A percentile compares a stretch with the other conserved stretches of the same genome.
These are phyloP conservation scores for Acanthiza pusilla DNA, from an alignment of 2,797 vertebrate genomes.

Conservation along the genomic window DNA sequence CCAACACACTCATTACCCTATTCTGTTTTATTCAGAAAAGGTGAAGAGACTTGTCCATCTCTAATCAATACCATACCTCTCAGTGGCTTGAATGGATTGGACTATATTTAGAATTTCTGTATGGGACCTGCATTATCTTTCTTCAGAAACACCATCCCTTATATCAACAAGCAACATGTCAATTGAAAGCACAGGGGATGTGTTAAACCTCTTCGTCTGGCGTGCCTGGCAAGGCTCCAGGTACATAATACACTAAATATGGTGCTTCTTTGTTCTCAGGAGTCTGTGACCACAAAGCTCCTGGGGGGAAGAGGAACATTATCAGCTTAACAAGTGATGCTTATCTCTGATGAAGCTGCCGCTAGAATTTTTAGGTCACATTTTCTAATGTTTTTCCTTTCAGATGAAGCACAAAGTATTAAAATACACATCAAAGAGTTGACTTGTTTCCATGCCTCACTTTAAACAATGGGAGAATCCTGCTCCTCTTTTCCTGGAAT, in stretches of 20 bases:
- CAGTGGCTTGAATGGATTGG: neutral
- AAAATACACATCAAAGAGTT: neutral
- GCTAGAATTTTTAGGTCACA: neutral
- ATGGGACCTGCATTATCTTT: neutral
- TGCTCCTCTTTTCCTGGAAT: neutral
- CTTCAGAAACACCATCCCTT: neutral
- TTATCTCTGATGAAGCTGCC: neutral
- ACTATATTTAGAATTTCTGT: neutral
- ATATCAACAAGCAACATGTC: neutral
- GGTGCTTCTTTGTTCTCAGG: neutral
- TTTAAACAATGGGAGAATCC: neutral
- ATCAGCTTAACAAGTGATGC: conserved; percentile 10
- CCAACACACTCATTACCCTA: neutral
- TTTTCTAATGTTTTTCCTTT: neutral
- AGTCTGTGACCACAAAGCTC: neutral
- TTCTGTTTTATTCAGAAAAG: neutral
- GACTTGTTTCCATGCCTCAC: neutral
- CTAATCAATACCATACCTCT: neutral
- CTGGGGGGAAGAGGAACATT: neutral
- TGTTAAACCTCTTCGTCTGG: neutral
- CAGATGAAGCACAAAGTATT: neutral
- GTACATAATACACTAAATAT: neutral
- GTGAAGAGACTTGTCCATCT: neutral
- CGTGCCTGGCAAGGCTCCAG: neutral
- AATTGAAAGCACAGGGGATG: neutral